Evolutionary conservation across 1,140 invertebrate genomes (phyloP).

Genomic region (Phenacoccus solenopsis): DNA sequence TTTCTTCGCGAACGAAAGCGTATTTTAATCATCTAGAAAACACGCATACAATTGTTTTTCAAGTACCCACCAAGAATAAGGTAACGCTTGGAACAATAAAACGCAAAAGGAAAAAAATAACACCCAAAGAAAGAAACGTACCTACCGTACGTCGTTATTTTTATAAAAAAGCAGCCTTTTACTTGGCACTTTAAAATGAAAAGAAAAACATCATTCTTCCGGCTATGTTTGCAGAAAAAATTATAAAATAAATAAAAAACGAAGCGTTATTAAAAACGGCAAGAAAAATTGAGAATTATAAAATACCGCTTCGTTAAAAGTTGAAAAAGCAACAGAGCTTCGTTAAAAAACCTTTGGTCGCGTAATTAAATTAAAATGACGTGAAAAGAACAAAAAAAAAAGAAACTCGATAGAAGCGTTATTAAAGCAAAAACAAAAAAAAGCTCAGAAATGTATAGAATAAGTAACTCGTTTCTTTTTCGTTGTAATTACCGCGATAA

Average conservation of each 20-base stretch:
- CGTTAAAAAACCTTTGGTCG: slow-evolving; percentile 1
- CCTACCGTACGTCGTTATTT: not conserved
- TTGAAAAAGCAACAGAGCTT: slow-evolving; percentile 1
- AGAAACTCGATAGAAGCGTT: not conserved
- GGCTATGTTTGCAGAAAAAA: not conserved
- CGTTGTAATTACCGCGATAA: not conserved
- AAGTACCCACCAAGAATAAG: too few species aligned
- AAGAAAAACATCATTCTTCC: not conserved
- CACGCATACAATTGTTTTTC: too few species aligned
- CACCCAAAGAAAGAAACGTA: too few species aligned
- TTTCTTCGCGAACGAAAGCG: too few species aligned
- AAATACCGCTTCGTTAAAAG: not conserved
- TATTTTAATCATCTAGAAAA: too few species aligned
- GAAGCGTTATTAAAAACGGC: not conserved
- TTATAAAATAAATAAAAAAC: not conserved
- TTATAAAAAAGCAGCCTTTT: not conserved
- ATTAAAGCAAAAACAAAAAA: not conserved
- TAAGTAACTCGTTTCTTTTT: not conserved
- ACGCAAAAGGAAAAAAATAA: too few species aligned
- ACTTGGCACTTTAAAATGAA: too few species aligned
- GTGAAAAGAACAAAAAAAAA: not conserved
- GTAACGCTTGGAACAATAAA: too few species aligned
- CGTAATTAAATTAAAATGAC: not conserved
- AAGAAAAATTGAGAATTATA: not conserved
- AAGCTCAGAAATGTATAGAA: not conserved